These are phyloP conservation scores for Thaumatotibia leucotreta DNA, from an alignment of 1,140 invertebrate genomes.

Conservation along the genomic window DNA sequence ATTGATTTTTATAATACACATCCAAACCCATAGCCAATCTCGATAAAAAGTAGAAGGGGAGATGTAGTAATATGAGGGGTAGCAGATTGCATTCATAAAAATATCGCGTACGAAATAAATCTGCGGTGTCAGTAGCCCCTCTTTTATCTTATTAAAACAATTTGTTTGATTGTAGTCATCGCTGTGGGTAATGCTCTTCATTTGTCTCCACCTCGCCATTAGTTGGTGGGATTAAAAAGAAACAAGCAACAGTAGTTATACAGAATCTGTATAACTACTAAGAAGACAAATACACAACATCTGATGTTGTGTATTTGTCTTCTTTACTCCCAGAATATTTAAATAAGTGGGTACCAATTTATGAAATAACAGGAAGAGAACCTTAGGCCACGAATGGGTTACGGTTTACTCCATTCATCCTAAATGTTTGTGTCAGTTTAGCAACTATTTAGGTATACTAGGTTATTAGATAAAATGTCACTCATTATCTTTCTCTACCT, in stretches of 20 bases:
- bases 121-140: neutral
- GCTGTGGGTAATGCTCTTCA: neutral
- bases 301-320: neutral
- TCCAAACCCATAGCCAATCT: neutral
- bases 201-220: slow-evolving; percentile 4
- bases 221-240: slow-evolving; percentile 1
- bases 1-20: neutral
- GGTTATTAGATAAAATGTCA: too few species aligned
- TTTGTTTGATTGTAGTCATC: slow-evolving; percentile 13
- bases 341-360: too few species aligned
- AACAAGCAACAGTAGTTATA: neutral
- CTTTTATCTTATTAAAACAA: slow-evolving; percentile 12
- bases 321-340: neutral
- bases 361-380: too few species aligned
- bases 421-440: too few species aligned
- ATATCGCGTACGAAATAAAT: slow-evolving; percentile 12
- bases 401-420: too few species aligned
- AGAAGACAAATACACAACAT: too few species aligned
- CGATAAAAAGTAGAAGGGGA: slow-evolving; percentile 2
- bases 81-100: slow-evolving; percentile 14
- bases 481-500: too few species aligned
- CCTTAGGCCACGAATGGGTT: too few species aligned
- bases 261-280: too few species aligned
- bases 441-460: too few species aligned
- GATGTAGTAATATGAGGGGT: slow-evolving; percentile 1